Evolutionary conservation across 2,888 invertebrate species (phyloP), one percentile per base, ranked within the genome.

Genomic region (Sylvicola cinctus): DNA sequence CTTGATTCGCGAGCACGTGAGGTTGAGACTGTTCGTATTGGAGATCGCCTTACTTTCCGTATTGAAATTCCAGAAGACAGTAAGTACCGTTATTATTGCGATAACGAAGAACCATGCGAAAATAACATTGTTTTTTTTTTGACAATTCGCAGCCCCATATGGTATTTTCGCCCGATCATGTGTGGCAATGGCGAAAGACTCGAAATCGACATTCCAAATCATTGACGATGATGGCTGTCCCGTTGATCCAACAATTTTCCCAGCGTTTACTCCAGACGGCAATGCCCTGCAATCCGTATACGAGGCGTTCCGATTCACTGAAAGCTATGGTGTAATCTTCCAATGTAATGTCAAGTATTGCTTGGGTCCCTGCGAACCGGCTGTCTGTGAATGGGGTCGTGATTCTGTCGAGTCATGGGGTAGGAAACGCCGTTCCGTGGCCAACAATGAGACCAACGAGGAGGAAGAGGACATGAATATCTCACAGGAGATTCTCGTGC

Each of bases 321-420:
- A 91, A 55, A 90, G 88, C 10, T 91, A 91, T 47, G 90, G 90
- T 33, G 90, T 91, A 40, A 91, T 91, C 54, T 91, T 91, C 74
- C 90, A 91, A 54, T 91, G 90, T 58, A 91, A 91, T 58, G 90
- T 91, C 46, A 90, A 90, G 54, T 91, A 91, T 56, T 91, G 90
- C 50, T 68, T 91, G 41, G 90, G 90, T 51, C 87, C 85, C 43
- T 91, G 90, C 50, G 87, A 90, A 54, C 84, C 90, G 79, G 85
- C 85, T 42, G 77, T 84, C 33, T 87, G 87, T 53, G 85, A 85
- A 63, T 84, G 81, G 76, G 87, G 84, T 44, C 70, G 81, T 50
- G 87, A 88, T 51, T 81, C 83, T 6, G 68, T 84, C 36, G 85
- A 87, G 53, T 88, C 88, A 2, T 83, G 83, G 75, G 90, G 88